Conservation (phyloP, 1,140 invertebrate genomes). For the Saxidomus purpurata region DNA sequence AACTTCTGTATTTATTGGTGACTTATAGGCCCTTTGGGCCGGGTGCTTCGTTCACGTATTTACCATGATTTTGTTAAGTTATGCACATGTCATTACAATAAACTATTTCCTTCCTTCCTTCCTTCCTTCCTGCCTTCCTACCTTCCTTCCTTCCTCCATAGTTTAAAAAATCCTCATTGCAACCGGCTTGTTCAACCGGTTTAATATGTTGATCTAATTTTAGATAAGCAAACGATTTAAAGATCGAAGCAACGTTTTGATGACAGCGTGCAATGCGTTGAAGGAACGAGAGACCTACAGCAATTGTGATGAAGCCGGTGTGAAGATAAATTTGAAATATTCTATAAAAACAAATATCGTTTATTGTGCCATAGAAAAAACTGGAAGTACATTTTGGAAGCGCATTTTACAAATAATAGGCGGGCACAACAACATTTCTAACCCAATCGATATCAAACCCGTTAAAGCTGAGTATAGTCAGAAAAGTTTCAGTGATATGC, state of each 20-base stretch:
- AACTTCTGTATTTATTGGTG: too few relatives aligned
- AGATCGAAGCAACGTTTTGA: not conserved
- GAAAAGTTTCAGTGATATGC: not conserved
- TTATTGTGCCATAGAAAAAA: constrained; percentile 7
- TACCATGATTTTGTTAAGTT: too few relatives aligned
- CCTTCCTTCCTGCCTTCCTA: too few relatives aligned
- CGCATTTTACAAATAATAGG: not conserved
- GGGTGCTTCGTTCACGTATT: too few relatives aligned
- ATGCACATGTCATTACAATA: too few relatives aligned
- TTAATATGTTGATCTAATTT: not conserved
- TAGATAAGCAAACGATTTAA: not conserved
- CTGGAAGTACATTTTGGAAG: constrained; percentile 15
- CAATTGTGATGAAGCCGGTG: not conserved
- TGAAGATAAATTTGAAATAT: not conserved
- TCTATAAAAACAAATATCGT: not conserved
- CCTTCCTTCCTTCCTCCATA: too few relatives aligned
- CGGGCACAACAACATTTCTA: not conserved
- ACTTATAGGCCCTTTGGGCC: too few relatives aligned
- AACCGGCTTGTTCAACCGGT: too few relatives aligned
- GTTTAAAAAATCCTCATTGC: too few relatives aligned
- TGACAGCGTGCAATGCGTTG: not conserved
- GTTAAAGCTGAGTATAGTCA: not conserved
- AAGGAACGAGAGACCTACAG: not conserved
- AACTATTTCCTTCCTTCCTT: too few relatives aligned
- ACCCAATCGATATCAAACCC: not conserved